Evolutionary conservation across 1,140 invertebrate genomes (phyloP), one percentile per base, ranked within the genome.

Genomic region (Drosophila sturtevanti): DNA sequence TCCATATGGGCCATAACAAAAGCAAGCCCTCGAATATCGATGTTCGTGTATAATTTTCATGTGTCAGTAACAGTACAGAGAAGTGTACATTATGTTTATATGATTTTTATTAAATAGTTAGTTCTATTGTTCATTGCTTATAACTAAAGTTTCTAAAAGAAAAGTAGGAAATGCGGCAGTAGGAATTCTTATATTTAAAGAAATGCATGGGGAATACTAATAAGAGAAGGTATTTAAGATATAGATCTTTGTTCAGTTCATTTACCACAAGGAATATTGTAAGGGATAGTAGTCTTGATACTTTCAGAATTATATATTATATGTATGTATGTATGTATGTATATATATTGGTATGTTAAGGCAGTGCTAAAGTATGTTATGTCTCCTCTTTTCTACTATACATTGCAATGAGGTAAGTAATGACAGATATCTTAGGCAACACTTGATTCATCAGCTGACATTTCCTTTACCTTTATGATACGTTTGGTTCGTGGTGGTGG

Each of bases 401-500:
- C 10, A 31, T 6, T n/a, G n/a, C n/a, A n/a, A n/a, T 48, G 41
- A 21, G 55, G 55, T 34, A 58, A 58, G 14, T 35, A 58, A 16
- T 44, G 10, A 31, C 2, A 61, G 6, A 27, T 61, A 27, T 27
- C 22, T 48, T 61, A 61, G 24, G 59, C 59, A 16, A 61, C 38
- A 27, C 59, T 61, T 31, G 59, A 61, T 24, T 41, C 59, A 16
- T 61, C 38, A 6, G 59, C 59, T 31, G 59, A 31, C 38, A 61
- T 24, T 61, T 61, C 59, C 22, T 27, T 41, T 18, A 61, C 24
- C 4, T 27, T 61, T 16, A 21, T 22, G 2, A 12, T 18, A 34
- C 54, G 63, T 59, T 73, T 73, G 11, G 61, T 60, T 54, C 71
- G 55, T 1, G 69, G 71, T 9, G 71, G 71, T n/a, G 71, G 61